Conservation (phyloP, 2,888 invertebrate genomes). For the Lymantria monacha region DNA sequence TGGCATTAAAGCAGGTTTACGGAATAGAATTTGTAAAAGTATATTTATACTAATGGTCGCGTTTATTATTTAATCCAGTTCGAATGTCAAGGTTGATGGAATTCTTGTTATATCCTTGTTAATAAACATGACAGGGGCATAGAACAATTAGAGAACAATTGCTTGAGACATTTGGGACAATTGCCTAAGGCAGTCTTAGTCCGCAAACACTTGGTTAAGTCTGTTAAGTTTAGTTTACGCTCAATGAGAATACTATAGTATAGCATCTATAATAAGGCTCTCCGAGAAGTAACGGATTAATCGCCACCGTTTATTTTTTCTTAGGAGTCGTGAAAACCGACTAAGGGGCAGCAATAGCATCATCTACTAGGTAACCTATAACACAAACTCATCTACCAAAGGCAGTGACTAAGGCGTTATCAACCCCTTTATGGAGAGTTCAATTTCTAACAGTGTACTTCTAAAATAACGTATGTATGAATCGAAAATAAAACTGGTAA, state of each 20-base stretch:
- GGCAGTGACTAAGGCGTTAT: too few relatives aligned
- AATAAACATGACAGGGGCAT: constrained; percentile 25
- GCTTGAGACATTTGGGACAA: constrained; percentile 43
- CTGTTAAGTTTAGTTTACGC: neutral
- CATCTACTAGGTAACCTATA: too few relatives aligned
- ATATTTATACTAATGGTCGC: constrained; percentile 19
- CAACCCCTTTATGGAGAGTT: too few relatives aligned
- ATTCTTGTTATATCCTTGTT: constrained; percentile 28
- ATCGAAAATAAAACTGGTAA: too few relatives aligned
- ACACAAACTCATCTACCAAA: too few relatives aligned
- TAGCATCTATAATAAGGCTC: too few relatives aligned
- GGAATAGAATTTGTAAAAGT: constrained; percentile 26
- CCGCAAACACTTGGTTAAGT: constrained; percentile 21
- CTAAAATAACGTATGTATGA: too few relatives aligned
- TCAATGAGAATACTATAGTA: neutral
- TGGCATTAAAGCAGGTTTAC: constrained; percentile 23
- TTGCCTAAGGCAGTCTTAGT: constrained; percentile 41
- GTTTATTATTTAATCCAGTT: constrained; percentile 21
- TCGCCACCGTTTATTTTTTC: too few relatives aligned
- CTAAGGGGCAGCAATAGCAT: too few relatives aligned
- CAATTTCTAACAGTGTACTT: too few relatives aligned
- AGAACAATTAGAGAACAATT: constrained; percentile 44
- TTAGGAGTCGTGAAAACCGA: too few relatives aligned
- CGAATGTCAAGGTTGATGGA: constrained; percentile 32
- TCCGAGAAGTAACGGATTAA: too few relatives aligned